Percentiles rank a stretch among this genome's conserved stretches.
phyloP scores from a whole-genome alignment of 2,113 vertebrate species.

The Sterrhoptilus dennistouni region DNA sequence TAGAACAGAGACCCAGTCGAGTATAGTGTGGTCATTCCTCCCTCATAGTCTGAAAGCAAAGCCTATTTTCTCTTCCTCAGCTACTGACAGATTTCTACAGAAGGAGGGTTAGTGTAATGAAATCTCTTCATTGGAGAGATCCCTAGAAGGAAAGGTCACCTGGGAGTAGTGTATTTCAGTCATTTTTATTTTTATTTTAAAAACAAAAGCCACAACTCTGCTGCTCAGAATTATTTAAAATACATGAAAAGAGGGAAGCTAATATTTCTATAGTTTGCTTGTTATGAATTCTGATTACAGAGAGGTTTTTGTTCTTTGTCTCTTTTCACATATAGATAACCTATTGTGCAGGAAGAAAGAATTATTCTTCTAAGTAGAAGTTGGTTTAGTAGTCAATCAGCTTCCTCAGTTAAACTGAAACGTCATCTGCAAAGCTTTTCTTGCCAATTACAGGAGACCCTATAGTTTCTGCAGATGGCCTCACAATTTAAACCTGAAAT shows the following conservation, averaged over 20 bases:
- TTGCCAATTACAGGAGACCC: constrained; percentile 76
- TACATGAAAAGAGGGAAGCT: constrained; percentile 62
- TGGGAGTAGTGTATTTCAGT: constrained; percentile 52
- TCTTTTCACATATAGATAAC: constrained; percentile 70
- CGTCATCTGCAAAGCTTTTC: constrained; percentile 82
- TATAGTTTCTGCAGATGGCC: constrained; percentile 81
- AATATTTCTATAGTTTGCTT: constrained; percentile 64
- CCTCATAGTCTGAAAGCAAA: constrained; percentile 46
- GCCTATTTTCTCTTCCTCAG: constrained; percentile 38
- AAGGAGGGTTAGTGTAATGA: constrained; percentile 13
- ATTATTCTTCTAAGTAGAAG: constrained; percentile 74
- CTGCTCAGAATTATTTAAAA: constrained; percentile 63
- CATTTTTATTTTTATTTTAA: constrained; percentile 59
- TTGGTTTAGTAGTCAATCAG: constrained; percentile 76
- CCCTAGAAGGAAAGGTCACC: constrained; percentile 48
- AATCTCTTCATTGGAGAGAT: constrained; percentile 55
- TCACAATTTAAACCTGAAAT: constrained; percentile 73
- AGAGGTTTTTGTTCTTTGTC: constrained; percentile 65
- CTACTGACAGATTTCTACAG: constrained; percentile 59
- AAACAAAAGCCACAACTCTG: constrained; percentile 57
- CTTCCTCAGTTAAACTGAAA: constrained; percentile 79
- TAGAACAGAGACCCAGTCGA: neutral
- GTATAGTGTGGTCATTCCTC: constrained; percentile 3
- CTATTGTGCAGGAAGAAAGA: constrained; percentile 72
- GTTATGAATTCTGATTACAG: constrained; percentile 61